phyloP scores from a whole-genome alignment of 1,140 invertebrate species.

The Trichoplusia ni region DNA sequence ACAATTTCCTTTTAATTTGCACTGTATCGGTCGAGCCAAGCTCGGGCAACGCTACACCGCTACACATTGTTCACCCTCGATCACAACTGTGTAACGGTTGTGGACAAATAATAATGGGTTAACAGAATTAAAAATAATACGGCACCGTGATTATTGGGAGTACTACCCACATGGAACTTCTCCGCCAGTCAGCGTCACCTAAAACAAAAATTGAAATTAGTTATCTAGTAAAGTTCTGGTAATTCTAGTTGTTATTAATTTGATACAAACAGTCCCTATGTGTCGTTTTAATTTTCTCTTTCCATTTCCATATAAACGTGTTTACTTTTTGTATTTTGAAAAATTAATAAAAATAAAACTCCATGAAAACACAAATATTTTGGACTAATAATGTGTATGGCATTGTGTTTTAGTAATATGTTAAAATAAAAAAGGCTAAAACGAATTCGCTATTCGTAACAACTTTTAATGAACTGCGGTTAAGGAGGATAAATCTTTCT shows the following conservation, averaged over 20 bases:
- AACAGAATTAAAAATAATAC: constrained; percentile 32
- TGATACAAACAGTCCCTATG: too few relatives aligned
- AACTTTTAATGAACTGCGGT: too few relatives aligned
- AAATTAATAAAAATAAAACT: too few relatives aligned
- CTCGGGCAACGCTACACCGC: too few relatives aligned
- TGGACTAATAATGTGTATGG: too few relatives aligned
- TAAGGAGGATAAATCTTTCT: too few relatives aligned
- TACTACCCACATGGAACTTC: constrained; percentile 52
- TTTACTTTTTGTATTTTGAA: too few relatives aligned
- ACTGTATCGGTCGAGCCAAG: constrained; percentile 18
- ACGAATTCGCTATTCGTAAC: too few relatives aligned
- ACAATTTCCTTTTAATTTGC: constrained; percentile 24
- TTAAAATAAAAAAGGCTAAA: too few relatives aligned
- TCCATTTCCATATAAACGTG: too few relatives aligned
- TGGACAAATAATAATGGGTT: constrained; percentile 26
- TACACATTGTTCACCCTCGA: neutral
- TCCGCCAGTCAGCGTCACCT: constrained; percentile 63
- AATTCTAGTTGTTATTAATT: neutral
- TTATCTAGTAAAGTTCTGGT: neutral
- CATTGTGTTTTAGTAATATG: too few relatives aligned
- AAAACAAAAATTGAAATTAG: constrained; percentile 35
- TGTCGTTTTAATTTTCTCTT: too few relatives aligned
- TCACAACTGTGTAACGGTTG: constrained; percentile 46
- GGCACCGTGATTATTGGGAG: constrained; percentile 38
- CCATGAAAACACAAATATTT: neutral